These are phyloP conservation scores for Leptodirus hochenwartii DNA, from an alignment of 2,888 invertebrate genomes.

Conservation along the genomic window DNA sequence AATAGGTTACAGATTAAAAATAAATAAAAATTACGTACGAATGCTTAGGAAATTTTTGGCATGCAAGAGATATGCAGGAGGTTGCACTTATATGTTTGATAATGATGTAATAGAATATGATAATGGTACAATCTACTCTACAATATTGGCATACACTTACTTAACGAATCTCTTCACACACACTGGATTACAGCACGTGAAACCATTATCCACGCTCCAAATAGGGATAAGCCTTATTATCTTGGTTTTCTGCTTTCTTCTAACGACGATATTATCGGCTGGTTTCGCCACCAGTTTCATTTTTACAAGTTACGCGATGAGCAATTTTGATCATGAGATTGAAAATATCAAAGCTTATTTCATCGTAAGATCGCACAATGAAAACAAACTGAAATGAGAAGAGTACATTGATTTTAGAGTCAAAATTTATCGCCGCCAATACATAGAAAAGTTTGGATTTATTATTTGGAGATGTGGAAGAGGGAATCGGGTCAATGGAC, in stretches of 20 bases:
- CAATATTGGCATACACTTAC: conserved; percentile 5
- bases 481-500: conserved; percentile 34
- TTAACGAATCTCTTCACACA: conserved; percentile 8
- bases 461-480: conserved; percentile 32
- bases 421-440: conserved; percentile 14
- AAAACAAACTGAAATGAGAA: neutral
- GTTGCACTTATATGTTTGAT: too few relatives aligned
- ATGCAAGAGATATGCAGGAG: too few relatives aligned
- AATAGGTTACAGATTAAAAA: too few relatives aligned
- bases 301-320: conserved; percentile 10
- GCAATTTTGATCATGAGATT: conserved; percentile 10
- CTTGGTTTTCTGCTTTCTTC: conserved; percentile 7
- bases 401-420: conserved; percentile 9
- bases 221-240: conserved; percentile 6
- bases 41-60: too few relatives aligned
- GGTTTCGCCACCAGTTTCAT: conserved; percentile 11
- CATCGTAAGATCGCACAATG: conserved; percentile 6
- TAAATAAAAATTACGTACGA: too few relatives aligned
- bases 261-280: too few relatives aligned
- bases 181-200: conserved; percentile 5
- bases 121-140: neutral
- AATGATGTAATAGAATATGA: neutral
- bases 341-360: conserved; percentile 10
- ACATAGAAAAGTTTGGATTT: conserved; percentile 34
- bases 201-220: conserved; percentile 8